Evolutionary conservation across 2,888 invertebrate species (phyloP), one percentile per base, ranked within the genome.

Genomic region (Thera obeliscata): DNA sequence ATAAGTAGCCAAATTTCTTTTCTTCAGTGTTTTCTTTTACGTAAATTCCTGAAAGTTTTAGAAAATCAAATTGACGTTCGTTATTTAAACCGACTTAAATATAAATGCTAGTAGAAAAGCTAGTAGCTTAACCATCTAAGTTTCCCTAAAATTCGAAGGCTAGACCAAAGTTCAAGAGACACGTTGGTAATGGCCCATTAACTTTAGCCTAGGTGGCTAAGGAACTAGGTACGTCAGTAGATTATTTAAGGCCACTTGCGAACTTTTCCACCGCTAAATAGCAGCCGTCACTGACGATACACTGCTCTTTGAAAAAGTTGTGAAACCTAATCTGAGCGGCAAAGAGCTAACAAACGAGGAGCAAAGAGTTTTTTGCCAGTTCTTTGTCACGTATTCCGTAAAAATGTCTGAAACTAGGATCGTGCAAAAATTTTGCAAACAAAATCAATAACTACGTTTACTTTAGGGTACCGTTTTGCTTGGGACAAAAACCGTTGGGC

Each of bases 11-110:
- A 57, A 22, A 22, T 22, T 22, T 22, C 54, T 52, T 62, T 64
- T 50, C 52, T 62, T 62, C 52, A 49, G 58, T 66, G 56, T 62
- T 62, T 69, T 69, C 54, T 55, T 64, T 57, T 48, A 11, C 41
- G 5, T 11, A 36, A 61, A 55, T 56, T 33, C 6, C 7, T 22
- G 22, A 22, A 22, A 12, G 36, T 55, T 36, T 54, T 46, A 7
- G 22, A 50, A 2, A 12, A 22, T 52, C 6, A 52, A 33, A 33
- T 33, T 46, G 33, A 52, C 33, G 8, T 52, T 33, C 8, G 9
- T 0, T 3, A 1, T 52, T 33, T 33, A 7, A 33, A 33, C 9
- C 43, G 43, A 41, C 41, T 41, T 1, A 22, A 22, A 22, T 22
- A 22, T 22, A 22, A 1, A 22, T 22, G 22, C 22, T 22, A 22